Evolutionary conservation across 2,888 invertebrate species (phyloP), one percentile per base, ranked within the genome.

Genomic region (Caenorhabditis virilis): DNA sequence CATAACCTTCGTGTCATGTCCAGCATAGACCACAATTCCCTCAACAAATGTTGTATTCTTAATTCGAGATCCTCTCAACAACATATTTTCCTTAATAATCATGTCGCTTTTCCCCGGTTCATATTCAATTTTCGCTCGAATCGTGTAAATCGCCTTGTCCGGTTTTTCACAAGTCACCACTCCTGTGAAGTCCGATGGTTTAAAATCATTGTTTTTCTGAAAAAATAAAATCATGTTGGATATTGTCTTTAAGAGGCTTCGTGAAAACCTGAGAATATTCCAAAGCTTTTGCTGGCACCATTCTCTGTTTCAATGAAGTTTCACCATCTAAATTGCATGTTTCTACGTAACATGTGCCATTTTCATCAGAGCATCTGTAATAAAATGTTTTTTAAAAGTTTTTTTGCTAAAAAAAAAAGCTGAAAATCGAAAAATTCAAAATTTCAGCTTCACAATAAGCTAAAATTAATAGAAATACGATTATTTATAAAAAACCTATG

Each of bases 1-100:
- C 92, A 95, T 92, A 18, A 95, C 92, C 86, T 97, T 97, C 16
- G 95, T 95, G 87, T 97, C 95, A 85, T 93, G 93, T 59, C 95
- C 92, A 72, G 93, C 93, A 87, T 97, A 97, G 52, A 97, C 91
- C 47, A 95, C 93, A 83, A 97, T 90, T 57, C 95, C 97, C 84
- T 95, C 95, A 38, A 95, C 89, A 84, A 89, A 95, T 85, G 95
- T 94, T 11, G 97, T 95, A 85, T 97, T 97, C 86, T 95, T 93
- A 77, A 97, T 88, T 72, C 91, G 88, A 85, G 95, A 95, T 84
- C 95, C 95, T 81, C 95, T 88, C 66, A 97, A 88, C 75, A 97
- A 86, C 72, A 97, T 88, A 87, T 95, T 93, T 80, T 93, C 92
- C 90, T 69, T 93, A 89, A 78, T 90, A 87, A 61, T 88, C 87